Evolutionary conservation across 1,140 invertebrate species (phyloP), one percentile per base, ranked within the genome.

Genomic region (Magallana ariakensis): DNA sequence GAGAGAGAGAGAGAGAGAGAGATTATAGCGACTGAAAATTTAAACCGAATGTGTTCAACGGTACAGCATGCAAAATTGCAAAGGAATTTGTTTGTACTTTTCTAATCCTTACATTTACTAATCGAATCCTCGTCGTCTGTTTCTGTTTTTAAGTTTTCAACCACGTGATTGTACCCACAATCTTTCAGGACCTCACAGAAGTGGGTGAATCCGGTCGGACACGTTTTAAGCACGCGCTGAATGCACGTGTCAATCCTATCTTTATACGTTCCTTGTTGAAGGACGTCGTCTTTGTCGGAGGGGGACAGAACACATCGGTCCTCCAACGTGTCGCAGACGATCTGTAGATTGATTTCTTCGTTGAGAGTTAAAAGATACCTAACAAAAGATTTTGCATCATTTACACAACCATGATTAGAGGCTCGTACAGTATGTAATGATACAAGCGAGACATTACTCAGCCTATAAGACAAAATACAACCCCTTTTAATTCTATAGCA

Each of bases 111-210:
- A 85, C 85, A 85, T 84, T 87, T 70, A 55, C 70, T 80, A 19
- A 53, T 81, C n/a, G 75, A 82, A 46, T 86, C 80, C 13, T 75
- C 83, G 26, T 89, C 83, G 55, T 87, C 88, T 22, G 62, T 57
- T 10, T 89, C 88, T 15, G 70, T 60, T 19, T 80, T 84, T 7
- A 89, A 19, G 4, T 83, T 87, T 57, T 89, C 88, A 19, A 89
- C 88, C 22, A 89, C 75, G 75, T 89, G 85, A 66, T 80, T 86
- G 80, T 89, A 89, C 55, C 88, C 88, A 89, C 88, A 89, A 75
- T 89, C 88, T 54, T 84, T 87, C 16, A 89, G 58, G 13, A 87
- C 88, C 22, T 89, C 88, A 89, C 88, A 89, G 66, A 89, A 87
- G 5, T 53, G 19, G 55, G 22, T 58, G 26, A 85, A 89, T 53